Conservation (phyloP, 2,797 vertebrate species). For the Alca torda region DNA sequence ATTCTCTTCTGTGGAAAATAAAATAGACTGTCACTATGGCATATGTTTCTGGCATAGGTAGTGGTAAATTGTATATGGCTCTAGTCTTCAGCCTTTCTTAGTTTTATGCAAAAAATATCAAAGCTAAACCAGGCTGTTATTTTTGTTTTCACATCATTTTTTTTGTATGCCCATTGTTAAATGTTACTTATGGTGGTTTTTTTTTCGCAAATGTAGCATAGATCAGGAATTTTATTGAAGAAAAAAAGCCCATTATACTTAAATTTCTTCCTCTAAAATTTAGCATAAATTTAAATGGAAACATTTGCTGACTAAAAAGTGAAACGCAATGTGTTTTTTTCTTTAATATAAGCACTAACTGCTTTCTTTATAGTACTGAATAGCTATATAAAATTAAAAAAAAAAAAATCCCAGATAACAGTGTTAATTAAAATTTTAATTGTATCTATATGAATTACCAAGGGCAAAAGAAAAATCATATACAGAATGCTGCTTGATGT, state of each 20-base stretch:
- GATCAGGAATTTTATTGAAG: not conserved
- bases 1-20: not conserved
- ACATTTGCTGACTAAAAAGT: not conserved
- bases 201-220: not conserved
- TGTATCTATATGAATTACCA: constrained; percentile 31
- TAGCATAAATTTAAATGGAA: not conserved
- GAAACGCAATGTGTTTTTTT: not conserved
- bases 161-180: not conserved
- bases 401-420: not conserved
- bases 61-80: not conserved
- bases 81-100: not conserved
- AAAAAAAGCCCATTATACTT: not conserved
- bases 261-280: not conserved
- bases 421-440: constrained; percentile 56
- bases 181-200: not conserved
- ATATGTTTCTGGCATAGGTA: not conserved
- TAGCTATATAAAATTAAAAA: not conserved
- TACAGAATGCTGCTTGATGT: not conserved
- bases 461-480: constrained; percentile 2
- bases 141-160: not conserved
- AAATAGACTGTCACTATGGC: not conserved
- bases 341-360: not conserved
- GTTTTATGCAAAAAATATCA: not conserved
- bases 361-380: constrained; percentile 6
- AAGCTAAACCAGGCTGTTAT: not conserved